Conservation (phyloP, 2,113 vertebrate genomes). For the Crocuta crocuta region DNA sequence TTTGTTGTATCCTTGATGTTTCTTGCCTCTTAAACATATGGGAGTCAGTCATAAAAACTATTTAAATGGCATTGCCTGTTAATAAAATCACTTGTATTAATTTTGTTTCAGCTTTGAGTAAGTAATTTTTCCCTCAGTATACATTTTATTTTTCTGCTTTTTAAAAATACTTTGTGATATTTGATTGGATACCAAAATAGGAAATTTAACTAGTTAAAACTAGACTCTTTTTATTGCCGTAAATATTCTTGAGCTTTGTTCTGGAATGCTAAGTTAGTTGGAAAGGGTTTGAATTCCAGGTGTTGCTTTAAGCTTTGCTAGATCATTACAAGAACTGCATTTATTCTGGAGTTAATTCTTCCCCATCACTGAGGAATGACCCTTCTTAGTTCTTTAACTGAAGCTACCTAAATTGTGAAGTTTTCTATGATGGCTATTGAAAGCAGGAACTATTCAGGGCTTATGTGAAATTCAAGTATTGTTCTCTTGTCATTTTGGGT, state of each 20-base stretch:
- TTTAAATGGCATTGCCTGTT: not conserved
- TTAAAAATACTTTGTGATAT: not conserved
- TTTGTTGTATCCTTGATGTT: not conserved
- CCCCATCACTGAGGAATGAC: not conserved
- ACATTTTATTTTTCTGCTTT: slow-evolving; percentile 11
- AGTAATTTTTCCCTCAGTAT: not conserved
- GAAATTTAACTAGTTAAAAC: not conserved
- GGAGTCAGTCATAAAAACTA: not conserved
- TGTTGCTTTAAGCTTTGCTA: not conserved
- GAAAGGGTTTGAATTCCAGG: not conserved
- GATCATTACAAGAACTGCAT: not conserved
- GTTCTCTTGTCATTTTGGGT: not conserved
- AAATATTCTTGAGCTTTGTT: not conserved
- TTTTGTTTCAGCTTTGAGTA: not conserved
- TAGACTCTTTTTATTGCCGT: not conserved
- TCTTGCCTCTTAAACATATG: not conserved
- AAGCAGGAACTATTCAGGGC: not conserved
- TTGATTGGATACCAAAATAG: not conserved
- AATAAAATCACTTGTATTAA: not conserved
- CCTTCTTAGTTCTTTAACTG: not conserved
- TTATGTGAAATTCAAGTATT: not conserved
- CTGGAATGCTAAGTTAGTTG: not conserved
- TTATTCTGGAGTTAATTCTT: not conserved
- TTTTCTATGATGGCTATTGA: not conserved
- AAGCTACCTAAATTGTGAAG: not conserved